Conservation (phyloP, 2,888 invertebrate species). For the Drosophila leonis region DNA sequence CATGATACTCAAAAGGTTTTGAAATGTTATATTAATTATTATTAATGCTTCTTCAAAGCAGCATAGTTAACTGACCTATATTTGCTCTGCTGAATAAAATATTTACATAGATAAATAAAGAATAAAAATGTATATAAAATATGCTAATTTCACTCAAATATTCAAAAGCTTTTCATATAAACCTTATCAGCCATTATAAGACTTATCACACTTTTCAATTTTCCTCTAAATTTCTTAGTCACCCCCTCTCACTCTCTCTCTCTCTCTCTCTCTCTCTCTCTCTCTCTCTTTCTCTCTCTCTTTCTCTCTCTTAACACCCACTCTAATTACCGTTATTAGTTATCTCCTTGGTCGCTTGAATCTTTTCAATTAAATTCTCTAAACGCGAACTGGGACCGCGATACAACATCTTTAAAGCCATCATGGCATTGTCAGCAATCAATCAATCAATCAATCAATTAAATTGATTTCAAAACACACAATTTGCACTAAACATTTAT, state of each 20-base stretch:
- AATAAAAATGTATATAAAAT: background rate
- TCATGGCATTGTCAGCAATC: constrained; percentile 75
- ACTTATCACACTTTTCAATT: background rate
- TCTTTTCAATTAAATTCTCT: constrained; percentile 94
- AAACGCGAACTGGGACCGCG: constrained; percentile 94
- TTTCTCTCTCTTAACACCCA: background rate
- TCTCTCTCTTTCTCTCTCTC: background rate
- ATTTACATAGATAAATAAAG: too few relatives aligned
- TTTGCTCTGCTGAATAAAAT: background rate
- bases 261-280: background rate
- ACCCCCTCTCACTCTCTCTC: too few relatives aligned
- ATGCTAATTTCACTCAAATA: background rate
- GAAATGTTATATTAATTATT: background rate
- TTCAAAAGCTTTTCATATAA: background rate
- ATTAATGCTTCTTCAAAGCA: background rate
- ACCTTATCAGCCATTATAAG: background rate
- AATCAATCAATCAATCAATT: constrained; percentile 15
- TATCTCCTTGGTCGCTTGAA: constrained; percentile 92
- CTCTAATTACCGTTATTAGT: constrained; percentile 79
- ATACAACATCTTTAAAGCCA: constrained; percentile 90
- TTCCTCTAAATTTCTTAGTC: too few relatives aligned
- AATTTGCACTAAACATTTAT: constrained; percentile 46
- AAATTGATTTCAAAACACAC: constrained; percentile 10
- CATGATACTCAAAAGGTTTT: too few relatives aligned
- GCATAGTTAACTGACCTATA: background rate